These are phyloP conservation scores for Drosophila subpulchrella DNA, from an alignment of 1,140 invertebrate species.

Conservation along the genomic window DNA sequence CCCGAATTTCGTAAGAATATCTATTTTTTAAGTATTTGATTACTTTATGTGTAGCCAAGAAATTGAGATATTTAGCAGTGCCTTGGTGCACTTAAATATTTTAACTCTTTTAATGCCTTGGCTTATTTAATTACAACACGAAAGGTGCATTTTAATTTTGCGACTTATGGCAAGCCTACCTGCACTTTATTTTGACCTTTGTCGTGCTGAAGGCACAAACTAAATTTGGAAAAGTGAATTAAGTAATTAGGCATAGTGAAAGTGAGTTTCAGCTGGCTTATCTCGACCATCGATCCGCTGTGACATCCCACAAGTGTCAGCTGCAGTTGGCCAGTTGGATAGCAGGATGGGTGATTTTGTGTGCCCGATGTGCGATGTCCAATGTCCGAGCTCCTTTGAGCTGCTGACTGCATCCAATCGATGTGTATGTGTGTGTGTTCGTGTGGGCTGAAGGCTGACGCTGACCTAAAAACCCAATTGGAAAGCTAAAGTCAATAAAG, in stretches of 20 bases:
- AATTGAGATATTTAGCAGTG: too few relatives aligned
- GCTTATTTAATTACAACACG: neutral
- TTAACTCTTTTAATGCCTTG: neutral
- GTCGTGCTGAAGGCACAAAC: neutral
- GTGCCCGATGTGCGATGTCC: conserved; percentile 4
- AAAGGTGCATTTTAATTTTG: neutral
- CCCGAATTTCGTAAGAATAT: too few relatives aligned
- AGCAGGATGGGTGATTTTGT: conserved; percentile 15
- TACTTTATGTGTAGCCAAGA: too few relatives aligned
- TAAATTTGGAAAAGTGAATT: conserved; percentile 9
- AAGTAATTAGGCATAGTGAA: conserved; percentile 22
- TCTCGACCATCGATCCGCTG: conserved; percentile 23
- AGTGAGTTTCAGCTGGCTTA: neutral
- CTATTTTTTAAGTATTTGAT: too few relatives aligned
- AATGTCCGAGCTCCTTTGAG: conserved; percentile 18
- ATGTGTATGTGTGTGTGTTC: conserved; percentile 30
- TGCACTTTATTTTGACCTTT: neutral
- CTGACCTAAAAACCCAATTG: conserved; percentile 79
- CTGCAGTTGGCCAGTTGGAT: conserved; percentile 35
- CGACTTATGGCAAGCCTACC: neutral
- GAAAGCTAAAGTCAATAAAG: conserved; percentile 74
- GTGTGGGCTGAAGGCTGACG: conserved; percentile 54
- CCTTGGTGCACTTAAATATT: neutral
- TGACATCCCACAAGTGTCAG: conserved; percentile 49
- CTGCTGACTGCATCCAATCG: conserved; percentile 32